phyloP scores from a whole-genome alignment of 2,888 invertebrate species.

The Cerastoderma edule region DNA sequence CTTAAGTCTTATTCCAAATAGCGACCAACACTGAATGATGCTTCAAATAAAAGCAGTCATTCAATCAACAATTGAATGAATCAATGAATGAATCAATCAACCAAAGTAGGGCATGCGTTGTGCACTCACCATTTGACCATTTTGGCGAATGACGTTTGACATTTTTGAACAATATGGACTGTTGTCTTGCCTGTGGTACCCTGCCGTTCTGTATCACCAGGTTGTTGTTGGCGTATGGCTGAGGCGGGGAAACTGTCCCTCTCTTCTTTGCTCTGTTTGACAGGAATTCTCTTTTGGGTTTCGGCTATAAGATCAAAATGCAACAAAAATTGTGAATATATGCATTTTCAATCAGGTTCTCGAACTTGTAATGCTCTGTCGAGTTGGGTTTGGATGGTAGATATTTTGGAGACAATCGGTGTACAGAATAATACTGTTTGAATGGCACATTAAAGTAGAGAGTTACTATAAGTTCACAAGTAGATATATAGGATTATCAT shows the following conservation, averaged over 20 bases:
- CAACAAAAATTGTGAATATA: neutral
- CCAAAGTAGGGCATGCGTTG: neutral
- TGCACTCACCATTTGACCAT: slow-evolving; percentile 15
- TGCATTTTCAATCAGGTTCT: neutral
- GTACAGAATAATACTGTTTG: neutral
- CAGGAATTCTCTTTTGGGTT: slow-evolving; percentile 28
- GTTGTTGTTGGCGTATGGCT: slow-evolving; percentile 35
- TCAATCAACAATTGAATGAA: neutral
- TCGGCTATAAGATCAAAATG: slow-evolving; percentile 1
- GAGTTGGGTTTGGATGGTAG: too few species aligned
- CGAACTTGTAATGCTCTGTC: too few species aligned
- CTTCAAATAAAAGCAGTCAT: neutral
- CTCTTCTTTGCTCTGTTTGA: slow-evolving; percentile 15
- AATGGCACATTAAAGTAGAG: neutral
- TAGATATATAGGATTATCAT: neutral
- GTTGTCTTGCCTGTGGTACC: slow-evolving; percentile 53
- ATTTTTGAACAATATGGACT: slow-evolving; percentile 52
- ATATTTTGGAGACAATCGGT: too few species aligned
- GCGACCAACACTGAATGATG: neutral
- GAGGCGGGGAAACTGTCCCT: slow-evolving; percentile 20
- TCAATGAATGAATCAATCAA: neutral
- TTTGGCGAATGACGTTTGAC: slow-evolving; percentile 32
- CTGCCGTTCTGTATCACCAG: slow-evolving; percentile 51
- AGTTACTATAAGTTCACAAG: neutral
- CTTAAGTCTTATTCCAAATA: neutral